Conservation (phyloP, 1,140 invertebrate species). For the Maconellicoccus hirsutus region DNA sequence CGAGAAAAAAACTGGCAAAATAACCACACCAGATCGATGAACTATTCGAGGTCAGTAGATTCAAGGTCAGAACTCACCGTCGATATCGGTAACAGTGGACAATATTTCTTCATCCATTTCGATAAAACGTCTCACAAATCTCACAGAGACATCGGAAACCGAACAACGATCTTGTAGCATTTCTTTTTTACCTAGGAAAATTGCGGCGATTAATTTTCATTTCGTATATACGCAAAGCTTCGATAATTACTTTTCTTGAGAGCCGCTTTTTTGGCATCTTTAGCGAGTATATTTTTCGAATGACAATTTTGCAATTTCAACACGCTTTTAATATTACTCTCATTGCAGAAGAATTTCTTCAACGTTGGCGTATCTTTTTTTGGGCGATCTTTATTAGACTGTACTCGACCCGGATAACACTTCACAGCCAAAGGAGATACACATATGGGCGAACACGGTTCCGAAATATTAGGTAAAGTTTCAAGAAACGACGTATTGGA, state of each 20-base stretch:
- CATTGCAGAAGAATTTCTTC: conserved; percentile 7
- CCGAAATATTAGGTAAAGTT: background rate
- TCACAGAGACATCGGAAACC: conserved; percentile 33
- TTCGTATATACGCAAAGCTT: background rate
- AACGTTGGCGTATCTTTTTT: background rate
- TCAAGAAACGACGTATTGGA: background rate
- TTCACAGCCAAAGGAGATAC: conserved; percentile 13
- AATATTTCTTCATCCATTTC: conserved; percentile 49
- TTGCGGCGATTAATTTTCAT: no score
- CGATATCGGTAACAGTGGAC: conserved; percentile 49
- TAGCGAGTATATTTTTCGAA: background rate
- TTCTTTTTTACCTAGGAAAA: conserved; percentile 7
- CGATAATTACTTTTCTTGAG: background rate
- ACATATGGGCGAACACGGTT: background rate
- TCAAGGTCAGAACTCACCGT: conserved; percentile 37
- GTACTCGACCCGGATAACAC: background rate
- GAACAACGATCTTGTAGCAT: background rate
- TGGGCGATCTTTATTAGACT: background rate
- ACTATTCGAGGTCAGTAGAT: no score
- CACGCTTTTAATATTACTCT: background rate
- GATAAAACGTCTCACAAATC: conserved; percentile 44
- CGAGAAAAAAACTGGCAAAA: no score
- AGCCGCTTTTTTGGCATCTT: background rate
- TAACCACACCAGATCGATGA: no score
- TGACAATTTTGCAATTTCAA: conserved; percentile 12